phyloP scores from a whole-genome alignment of 2,113 vertebrate species.

The Sarotherodon lohbergeri region DNA sequence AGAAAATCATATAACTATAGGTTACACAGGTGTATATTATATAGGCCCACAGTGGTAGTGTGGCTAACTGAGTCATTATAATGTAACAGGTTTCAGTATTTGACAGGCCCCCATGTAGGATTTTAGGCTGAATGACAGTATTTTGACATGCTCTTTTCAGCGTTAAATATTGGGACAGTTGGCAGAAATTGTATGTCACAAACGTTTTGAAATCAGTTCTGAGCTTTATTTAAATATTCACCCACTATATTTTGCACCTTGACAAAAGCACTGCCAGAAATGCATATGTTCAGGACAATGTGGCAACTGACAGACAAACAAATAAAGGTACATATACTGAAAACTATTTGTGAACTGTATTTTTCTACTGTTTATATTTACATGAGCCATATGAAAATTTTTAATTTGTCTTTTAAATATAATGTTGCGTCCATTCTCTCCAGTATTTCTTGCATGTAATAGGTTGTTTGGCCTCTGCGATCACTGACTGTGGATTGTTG shows the following conservation, averaged over 20 bases:
- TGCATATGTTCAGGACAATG: not conserved
- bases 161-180: not conserved
- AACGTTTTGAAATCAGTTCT: not conserved
- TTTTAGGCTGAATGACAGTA: not conserved
- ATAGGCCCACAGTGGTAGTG: not conserved
- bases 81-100: not conserved
- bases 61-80: not conserved
- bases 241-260: not conserved
- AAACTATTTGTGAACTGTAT: not conserved
- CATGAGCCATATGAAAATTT: fast-evolving
- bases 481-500: not conserved
- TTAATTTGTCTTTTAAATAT: fast-evolving
- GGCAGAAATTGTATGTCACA: not conserved
- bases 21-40: not conserved
- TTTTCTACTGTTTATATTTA: not conserved
- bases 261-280: not conserved
- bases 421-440: not conserved
- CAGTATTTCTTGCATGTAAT: not conserved
- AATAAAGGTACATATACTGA: not conserved
- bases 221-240: not conserved
- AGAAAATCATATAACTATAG: not conserved
- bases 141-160: not conserved
- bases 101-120: not conserved
- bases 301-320: not conserved
- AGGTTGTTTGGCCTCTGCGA: not conserved